Conservation (phyloP, 2,888 invertebrate genomes). For the Pyrrhia umbra region DNA sequence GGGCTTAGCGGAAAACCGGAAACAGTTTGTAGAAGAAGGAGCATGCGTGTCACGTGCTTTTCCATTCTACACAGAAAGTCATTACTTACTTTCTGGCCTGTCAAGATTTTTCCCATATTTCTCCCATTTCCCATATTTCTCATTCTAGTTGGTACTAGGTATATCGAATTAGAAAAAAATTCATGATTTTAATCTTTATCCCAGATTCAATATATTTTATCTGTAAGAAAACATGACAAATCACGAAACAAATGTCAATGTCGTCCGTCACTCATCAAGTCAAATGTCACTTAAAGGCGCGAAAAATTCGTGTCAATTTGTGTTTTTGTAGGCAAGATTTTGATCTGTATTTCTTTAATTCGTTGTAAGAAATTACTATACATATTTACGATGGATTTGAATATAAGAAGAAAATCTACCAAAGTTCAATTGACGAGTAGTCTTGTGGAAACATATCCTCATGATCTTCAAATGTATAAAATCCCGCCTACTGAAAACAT, state of each 20-base stretch:
- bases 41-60: slow-evolving; percentile 67
- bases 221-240: neutral
- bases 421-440: slow-evolving; percentile 79
- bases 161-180: too few species aligned
- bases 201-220: too few species aligned
- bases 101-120: too few species aligned
- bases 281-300: slow-evolving; percentile 28
- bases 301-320: slow-evolving; percentile 19
- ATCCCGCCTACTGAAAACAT: slow-evolving; percentile 94
- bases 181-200: too few species aligned
- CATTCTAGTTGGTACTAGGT: too few species aligned
- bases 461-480: slow-evolving; percentile 95
- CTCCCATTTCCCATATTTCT: too few species aligned
- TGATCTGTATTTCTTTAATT: neutral
- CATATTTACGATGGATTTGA: slow-evolving; percentile 81
- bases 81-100: too few species aligned
- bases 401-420: slow-evolving; percentile 83
- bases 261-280: neutral
- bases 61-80: slow-evolving; percentile 35
- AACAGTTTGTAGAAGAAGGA: slow-evolving; percentile 49
- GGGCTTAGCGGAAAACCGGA: slow-evolving; percentile 55
- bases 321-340: neutral
- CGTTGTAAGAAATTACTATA: neutral
- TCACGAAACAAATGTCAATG: neutral
- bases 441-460: slow-evolving; percentile 91